phyloP scores from a whole-genome alignment of 2,113 vertebrate species.

The Numida meleagris region DNA sequence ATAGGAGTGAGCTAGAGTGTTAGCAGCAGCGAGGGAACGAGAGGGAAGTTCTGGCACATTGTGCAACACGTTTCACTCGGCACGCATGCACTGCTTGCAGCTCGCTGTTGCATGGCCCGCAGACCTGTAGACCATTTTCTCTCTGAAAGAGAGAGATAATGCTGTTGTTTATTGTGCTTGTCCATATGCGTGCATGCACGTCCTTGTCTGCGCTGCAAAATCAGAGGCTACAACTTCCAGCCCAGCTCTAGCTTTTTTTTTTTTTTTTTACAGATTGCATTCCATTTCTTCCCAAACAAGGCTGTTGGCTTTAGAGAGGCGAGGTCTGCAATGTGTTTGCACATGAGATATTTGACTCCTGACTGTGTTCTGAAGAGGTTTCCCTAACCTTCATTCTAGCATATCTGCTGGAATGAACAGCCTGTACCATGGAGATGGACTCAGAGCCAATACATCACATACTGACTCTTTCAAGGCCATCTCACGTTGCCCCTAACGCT shows the following conservation, averaged over 20 bases:
- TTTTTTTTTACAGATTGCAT: background rate
- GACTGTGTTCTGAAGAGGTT: background rate
- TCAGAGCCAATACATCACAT: background rate
- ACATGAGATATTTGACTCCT: background rate
- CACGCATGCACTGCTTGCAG: background rate
- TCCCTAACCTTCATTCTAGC: background rate
- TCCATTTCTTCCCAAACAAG: background rate
- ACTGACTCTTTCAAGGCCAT: background rate
- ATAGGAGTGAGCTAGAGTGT: background rate
- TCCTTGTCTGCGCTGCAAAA: background rate
- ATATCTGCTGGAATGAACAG: background rate
- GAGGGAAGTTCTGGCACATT: background rate
- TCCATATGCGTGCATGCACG: rapidly evolving
- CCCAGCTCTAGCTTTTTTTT: background rate
- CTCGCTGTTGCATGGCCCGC: background rate
- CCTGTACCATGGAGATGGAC: background rate
- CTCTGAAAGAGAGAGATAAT: background rate
- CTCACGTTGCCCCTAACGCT: background rate
- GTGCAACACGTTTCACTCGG: background rate
- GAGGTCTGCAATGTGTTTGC: background rate
- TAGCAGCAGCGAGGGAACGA: background rate
- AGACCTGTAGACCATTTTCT: background rate
- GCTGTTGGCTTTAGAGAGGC: background rate
- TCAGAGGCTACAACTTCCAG: rapidly evolving
- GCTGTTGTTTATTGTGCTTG: background rate